phyloP scores from a whole-genome alignment of 2,888 invertebrate species.

The Tetragonisca angustula region DNA sequence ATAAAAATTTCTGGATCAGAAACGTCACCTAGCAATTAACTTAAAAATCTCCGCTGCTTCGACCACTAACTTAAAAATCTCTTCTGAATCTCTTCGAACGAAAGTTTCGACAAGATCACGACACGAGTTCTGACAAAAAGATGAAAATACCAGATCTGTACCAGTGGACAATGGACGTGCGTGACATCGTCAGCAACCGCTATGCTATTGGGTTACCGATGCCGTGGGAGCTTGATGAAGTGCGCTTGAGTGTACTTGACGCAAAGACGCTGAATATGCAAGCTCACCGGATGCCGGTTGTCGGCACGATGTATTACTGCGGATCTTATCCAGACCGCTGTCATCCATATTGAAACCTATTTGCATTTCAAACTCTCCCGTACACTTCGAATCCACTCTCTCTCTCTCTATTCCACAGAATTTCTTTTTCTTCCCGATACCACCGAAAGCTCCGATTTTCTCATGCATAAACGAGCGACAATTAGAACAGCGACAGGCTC shows the following conservation, averaged over 20 bases:
- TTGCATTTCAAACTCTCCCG: constrained; percentile 75
- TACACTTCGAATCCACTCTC: background rate
- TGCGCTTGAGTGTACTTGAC: constrained; percentile 77
- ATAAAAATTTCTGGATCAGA: too few relatives aligned
- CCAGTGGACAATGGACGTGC: constrained; percentile 51
- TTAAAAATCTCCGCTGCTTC: too few relatives aligned
- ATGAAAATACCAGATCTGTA: constrained; percentile 27
- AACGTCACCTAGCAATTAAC: too few relatives aligned
- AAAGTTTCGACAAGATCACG: background rate
- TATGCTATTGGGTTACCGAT: constrained; percentile 61
- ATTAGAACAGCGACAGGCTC: constrained; percentile 17
- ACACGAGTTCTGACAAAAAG: background rate
- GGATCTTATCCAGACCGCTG: constrained; percentile 80
- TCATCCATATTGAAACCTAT: constrained; percentile 78
- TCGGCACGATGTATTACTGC: constrained; percentile 82
- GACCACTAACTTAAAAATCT: too few relatives aligned
- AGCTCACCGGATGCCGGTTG: constrained; percentile 81
- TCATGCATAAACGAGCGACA: constrained; percentile 26
- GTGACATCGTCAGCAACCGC: constrained; percentile 59
- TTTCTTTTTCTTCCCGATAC: background rate
- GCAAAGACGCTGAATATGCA: constrained; percentile 81
- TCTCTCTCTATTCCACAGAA: background rate
- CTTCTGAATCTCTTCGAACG: background rate
- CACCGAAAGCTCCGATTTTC: constrained; percentile 1
- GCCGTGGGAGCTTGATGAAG: constrained; percentile 75